Percentiles rank a stretch among this genome's conserved stretches.
Conservation (phyloP, 1,140 invertebrate genomes). For the Tetramorium parvispinum region DNA sequence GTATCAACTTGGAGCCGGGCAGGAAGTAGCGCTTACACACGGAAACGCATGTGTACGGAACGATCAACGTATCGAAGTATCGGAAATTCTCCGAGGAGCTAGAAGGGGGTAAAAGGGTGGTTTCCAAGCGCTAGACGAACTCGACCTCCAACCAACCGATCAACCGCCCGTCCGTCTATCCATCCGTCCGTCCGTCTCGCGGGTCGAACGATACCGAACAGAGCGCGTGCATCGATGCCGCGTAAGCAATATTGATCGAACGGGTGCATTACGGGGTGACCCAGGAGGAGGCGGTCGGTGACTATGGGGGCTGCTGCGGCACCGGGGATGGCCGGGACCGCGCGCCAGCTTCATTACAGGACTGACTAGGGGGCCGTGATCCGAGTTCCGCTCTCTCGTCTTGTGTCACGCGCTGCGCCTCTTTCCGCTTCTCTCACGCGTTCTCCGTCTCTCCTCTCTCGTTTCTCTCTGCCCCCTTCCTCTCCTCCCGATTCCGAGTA, state of each 20-base stretch:
- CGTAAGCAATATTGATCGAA: constrained; percentile 80
- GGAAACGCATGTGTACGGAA: constrained; percentile 26
- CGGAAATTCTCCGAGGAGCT: constrained; percentile 58
- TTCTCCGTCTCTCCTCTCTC: constrained; percentile 10
- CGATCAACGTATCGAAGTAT: constrained; percentile 54
- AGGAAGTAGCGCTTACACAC: constrained; percentile 15
- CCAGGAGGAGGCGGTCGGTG: constrained; percentile 69
- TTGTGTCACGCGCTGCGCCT: constrained; percentile 25
- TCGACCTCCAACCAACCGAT: constrained; percentile 16
- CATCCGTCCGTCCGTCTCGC: constrained; percentile 29
- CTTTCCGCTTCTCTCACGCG: constrained; percentile 45
- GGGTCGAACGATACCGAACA: constrained; percentile 67
- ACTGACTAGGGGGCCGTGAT: constrained; percentile 71
- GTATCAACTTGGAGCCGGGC: neutral
- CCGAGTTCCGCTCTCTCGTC: constrained; percentile 65
- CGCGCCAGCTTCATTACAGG: constrained; percentile 73
- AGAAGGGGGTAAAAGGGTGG: constrained; percentile 2
- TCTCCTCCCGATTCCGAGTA: constrained; percentile 5
- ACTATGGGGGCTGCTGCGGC: constrained; percentile 71
- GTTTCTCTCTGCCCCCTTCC: neutral
- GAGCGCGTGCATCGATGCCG: constrained; percentile 72
- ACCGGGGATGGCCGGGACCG: constrained; percentile 61
- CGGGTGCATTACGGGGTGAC: constrained; percentile 74
- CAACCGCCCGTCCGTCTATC: constrained; percentile 2
- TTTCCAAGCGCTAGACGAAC: constrained; percentile 33